These are phyloP conservation scores for Thera obeliscata DNA, from an alignment of 2,888 invertebrate species.

Conservation along the genomic window DNA sequence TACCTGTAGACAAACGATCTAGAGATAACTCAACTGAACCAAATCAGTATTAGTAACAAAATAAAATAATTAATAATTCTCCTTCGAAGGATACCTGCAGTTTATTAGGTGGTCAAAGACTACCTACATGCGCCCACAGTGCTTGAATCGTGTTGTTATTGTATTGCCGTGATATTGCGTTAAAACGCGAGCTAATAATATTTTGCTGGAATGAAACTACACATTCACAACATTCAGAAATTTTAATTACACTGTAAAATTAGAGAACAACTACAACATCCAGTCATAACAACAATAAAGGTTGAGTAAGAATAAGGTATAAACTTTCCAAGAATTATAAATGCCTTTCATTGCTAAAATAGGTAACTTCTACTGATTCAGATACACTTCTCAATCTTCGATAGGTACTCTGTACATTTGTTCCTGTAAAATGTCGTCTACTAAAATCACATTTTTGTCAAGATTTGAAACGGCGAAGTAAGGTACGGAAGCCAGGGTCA, in stretches of 20 bases:
- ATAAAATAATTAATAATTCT: too few species aligned
- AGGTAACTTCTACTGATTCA: constrained; percentile 46
- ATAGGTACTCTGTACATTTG: constrained; percentile 86
- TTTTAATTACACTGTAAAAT: constrained; percentile 56
- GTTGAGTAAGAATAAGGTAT: constrained; percentile 45
- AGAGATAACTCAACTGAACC: too few species aligned
- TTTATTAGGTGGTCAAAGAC: too few species aligned
- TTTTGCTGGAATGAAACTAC: constrained; percentile 16
- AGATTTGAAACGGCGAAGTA: too few species aligned
- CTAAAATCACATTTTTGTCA: too few species aligned
- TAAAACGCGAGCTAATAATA: not conserved
- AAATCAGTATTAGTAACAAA: too few species aligned
- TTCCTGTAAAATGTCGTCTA: constrained; percentile 78
- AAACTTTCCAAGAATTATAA: constrained; percentile 46
- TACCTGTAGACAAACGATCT: too few species aligned
- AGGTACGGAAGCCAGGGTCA: too few species aligned
- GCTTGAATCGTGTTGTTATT: too few species aligned
- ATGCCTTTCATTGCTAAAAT: constrained; percentile 36
- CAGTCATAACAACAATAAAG: constrained; percentile 46
- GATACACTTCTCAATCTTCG: constrained; percentile 64
- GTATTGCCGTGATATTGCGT: too few species aligned
- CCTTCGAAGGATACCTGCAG: too few species aligned
- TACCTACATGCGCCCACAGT: too few species aligned
- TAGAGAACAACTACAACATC: constrained; percentile 55
- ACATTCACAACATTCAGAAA: constrained; percentile 61